Evolutionary conservation across 2,888 invertebrate species (phyloP), one percentile per base, ranked within the genome.

Genomic region (Unio pictorum): DNA sequence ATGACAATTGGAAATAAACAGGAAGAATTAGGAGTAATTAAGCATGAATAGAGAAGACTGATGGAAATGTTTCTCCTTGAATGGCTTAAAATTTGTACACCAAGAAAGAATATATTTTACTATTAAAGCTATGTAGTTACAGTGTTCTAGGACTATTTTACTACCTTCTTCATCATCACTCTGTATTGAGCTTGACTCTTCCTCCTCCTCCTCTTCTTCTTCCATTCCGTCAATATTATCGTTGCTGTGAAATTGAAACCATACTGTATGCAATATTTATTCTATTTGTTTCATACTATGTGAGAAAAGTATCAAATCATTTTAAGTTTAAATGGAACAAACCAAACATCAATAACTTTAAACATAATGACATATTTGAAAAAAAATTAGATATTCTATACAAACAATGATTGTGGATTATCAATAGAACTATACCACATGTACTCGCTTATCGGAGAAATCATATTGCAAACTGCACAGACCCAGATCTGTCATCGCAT

Each of bases 101-200:
- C 30, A 34, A 8, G 8, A 34, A 34, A 34, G 34, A 34, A 34
- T 34, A 34, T 34, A 34, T 34, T 34, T 34, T 8, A 34, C 8
- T 23, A 15, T 63, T 26, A n/a, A 30, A 30, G n/a, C 18, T 6
- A 63, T 17, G 20, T 54, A 18, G 6, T n/a, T 15, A n/a, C 5
- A 63, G 45, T 28, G 20, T 28, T 30, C 20, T 28, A 0, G 0
- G 61, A n/a, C 26, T 55, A 84, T 89, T 90, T 34, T 45, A 45
- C 15, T 89, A 94, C 94, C 94, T 90, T 95, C 95, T 30, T 80
- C 80, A 91, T 95, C 94, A 91, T 95, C 94, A 59, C 88, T 94
- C 93, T 76, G 84, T 66, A 83, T 82, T 11, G 86, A 85, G 72
- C 82, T 82, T n/a, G 94, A 77, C 45, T 80, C 75, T 34, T 71